Percentiles rank a stretch among this genome's conserved stretches.
Conservation (phyloP, 64 coral and sea anemone genomes). For the Cladopsammia gracilis region DNA sequence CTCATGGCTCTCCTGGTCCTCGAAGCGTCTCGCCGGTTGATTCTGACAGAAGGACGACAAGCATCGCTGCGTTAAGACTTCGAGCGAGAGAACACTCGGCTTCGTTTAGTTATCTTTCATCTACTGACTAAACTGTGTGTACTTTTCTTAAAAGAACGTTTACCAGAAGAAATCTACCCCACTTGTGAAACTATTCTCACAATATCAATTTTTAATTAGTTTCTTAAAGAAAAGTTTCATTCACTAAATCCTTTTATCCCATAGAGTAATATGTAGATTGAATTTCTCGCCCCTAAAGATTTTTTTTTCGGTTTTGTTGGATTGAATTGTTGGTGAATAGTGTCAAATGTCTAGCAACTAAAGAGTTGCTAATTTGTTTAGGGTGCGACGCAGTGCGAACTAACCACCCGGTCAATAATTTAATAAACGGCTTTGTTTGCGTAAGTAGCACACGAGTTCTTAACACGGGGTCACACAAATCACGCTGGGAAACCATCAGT, state of each 20-base stretch:
- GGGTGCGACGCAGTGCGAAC: conserved; percentile 34
- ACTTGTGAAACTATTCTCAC: neutral
- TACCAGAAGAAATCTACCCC: neutral
- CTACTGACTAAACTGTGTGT: neutral
- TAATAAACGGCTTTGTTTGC: conserved; percentile 95
- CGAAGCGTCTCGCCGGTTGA: neutral
- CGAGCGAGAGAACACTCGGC: conserved; percentile 85
- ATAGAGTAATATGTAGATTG: neutral
- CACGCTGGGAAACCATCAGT: conserved; percentile 1
- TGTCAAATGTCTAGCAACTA: conserved; percentile 35
- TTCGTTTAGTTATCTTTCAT: conserved; percentile 24
- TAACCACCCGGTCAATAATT: conserved; percentile 86
- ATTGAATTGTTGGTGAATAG: conserved; percentile 20
- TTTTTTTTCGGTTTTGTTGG: neutral
- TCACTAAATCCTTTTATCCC: neutral
- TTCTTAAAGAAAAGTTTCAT: conserved; percentile 30
- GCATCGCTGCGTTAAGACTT: conserved; percentile 83
- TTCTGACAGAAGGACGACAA: conserved; percentile 76
- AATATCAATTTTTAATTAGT: conserved; percentile 49
- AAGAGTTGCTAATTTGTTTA: conserved; percentile 60
- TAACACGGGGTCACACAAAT: conserved; percentile 68
- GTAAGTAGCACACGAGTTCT: conserved; percentile 70
- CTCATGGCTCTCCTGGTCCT: conserved; percentile 43
- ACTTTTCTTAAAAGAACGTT: neutral
- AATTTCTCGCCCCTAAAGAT: neutral